Base-by-base conservation (phyloP, 2,888 invertebrate species). In the Leuctra nigra region DNA sequence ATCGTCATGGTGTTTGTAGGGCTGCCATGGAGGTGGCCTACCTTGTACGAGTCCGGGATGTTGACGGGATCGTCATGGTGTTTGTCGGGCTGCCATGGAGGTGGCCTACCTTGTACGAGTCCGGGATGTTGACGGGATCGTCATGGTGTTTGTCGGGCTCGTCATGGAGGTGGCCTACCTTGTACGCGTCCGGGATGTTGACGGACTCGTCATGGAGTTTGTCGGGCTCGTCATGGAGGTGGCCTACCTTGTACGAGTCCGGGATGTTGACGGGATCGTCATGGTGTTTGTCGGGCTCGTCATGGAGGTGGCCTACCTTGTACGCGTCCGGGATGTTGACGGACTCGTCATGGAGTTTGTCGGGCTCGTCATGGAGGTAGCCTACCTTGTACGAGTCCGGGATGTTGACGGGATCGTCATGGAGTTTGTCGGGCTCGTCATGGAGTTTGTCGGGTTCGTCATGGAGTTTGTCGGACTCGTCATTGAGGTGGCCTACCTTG, bases 261-360 rank as follows among this genome's bases (percentile, higher is more conserved):
- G 92, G 91, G 72, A 96, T 95, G 75, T 95, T 96, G 68, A 95
- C 91, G 11, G 90, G 85, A 69, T n/a, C n/a, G n/a, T n/a, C n/a
- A n/a, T n/a, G n/a, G n/a, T n/a, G n/a, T n/a, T n/a, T n/a, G n/a
- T n/a, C n/a, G n/a, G n/a, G n/a, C n/a, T 90, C 89, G 55, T 93
- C 94, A n/a, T n/a, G n/a, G n/a, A n/a, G n/a, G n/a, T n/a, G n/a
- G 2, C 68, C 69, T 68, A 87, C 91, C 86, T 93, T 85, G 75
- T 96, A 96, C 55, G 94, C 95, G 73, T 96, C 93, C 58, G 92
- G 91, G 72, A 96, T 95, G 75, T 95, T 96, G 69, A 95, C 91
- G 11, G 91, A 85, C 69, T 90, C 89, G 33, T n/a, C n/a, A n/a
- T n/a, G n/a, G n/a, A n/a, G n/a, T n/a, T n/a, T n/a, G n/a, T n/a